Conservation (phyloP, 2,797 vertebrate species). For the Chrysocyon brachyurus region DNA sequence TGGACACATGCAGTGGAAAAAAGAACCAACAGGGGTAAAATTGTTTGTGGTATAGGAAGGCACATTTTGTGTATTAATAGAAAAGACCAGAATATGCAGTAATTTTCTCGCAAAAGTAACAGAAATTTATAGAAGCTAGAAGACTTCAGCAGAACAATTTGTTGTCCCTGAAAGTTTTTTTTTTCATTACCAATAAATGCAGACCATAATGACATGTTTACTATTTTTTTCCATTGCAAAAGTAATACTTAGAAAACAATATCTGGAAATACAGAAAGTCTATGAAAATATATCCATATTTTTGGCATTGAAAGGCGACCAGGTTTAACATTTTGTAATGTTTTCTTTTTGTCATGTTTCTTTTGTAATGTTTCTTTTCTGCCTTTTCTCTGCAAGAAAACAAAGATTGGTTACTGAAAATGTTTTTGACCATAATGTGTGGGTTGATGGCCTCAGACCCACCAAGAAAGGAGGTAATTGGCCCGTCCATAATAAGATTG, state of each 20-base stretch:
- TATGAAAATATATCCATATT: conserved; percentile 75
- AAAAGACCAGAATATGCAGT: conserved; percentile 75
- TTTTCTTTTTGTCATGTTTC: conserved; percentile 59
- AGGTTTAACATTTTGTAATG: conserved; percentile 58
- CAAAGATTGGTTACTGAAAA: conserved; percentile 61
- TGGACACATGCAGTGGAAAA: conserved; percentile 81
- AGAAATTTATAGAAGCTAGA: conserved; percentile 80
- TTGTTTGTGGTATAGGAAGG: conserved; percentile 74
- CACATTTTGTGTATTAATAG: conserved; percentile 82
- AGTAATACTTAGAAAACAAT: conserved; percentile 80
- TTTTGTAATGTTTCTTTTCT: conserved; percentile 61
- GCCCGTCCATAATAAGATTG: not conserved
- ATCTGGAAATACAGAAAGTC: conserved; percentile 77
- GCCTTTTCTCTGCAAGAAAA: conserved; percentile 33
- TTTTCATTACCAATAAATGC: conserved; percentile 79
- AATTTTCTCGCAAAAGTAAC: conserved; percentile 77
- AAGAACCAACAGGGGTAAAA: conserved; percentile 80
- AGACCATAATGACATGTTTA: conserved; percentile 82
- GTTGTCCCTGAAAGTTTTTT: conserved; percentile 64
- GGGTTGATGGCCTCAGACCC: conserved; percentile 60
- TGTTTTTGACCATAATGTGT: conserved; percentile 71
- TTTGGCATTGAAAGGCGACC: conserved; percentile 71
- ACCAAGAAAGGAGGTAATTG: conserved; percentile 59
- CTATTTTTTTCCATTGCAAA: conserved; percentile 66
- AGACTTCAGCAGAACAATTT: conserved; percentile 59